Base-by-base conservation (phyloP, 2,888 invertebrate genomes). In the Melanargia galathea region DNA sequence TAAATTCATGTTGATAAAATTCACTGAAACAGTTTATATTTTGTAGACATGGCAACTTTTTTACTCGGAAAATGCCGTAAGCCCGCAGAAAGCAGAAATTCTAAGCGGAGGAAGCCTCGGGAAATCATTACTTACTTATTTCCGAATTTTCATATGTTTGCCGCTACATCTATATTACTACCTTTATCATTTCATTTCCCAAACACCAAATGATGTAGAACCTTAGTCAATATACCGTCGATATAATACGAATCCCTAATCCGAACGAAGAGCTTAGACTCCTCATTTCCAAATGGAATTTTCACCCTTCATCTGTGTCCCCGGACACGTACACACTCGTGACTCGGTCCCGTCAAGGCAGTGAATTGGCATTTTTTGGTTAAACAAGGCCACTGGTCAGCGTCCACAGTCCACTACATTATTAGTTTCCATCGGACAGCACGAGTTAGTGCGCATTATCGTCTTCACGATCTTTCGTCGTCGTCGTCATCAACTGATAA, bases 211-310 rank as follows among this genome's bases (percentile, higher is more conserved):
- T 6, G 40, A 4, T 30, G 30, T 30, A 0, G 3, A 8, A 6
- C 4, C 8, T 35, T 35, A 1, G 3, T 11, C 2, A 11, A n/a
- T 1, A 40, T 43, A 43, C 16, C 40, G 4, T 43, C 22, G 46
- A 46, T 46, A n/a, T 16, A 8, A 8, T 48, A 48, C 26, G 24
- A 46, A 46, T 22, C 22, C 24, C 6, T 48, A 48, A 48, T 26
- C n/a, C 24, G 6, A 24, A 48, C 24, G 13, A 33, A 20, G 13
- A 20, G 35, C 18, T 33, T 20, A 20, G 10, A 10, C 13, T 52
- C 52, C 20, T 52, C 35, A 52, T 52, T 35, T 52, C 20, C 52
- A 52, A 35, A 20, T 52, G 52, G 35, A 35, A 52, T 52, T 52
- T 52, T 52, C 5, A 16, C 51, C 33, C 33, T 52, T 52, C 52